Base-by-base conservation (phyloP, 2,113 vertebrate species). In the Cyanoliseus patagonus region DNA sequence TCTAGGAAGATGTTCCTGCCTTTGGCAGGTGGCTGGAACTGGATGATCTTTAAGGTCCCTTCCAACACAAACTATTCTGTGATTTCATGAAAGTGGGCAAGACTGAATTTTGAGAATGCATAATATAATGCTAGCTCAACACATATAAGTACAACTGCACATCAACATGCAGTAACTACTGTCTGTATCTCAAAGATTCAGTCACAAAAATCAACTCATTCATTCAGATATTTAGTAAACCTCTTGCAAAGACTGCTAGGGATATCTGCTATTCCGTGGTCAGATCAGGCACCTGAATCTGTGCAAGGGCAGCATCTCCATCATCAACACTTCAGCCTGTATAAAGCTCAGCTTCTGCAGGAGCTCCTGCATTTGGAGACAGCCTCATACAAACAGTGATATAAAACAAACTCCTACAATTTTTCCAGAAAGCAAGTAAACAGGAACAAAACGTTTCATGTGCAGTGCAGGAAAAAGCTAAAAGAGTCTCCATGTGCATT, bases 71-170 rank as follows among this genome's bases (percentile, higher is more conserved):
- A 59, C 22, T 14, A 35, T 59, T 59, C 14, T 35, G 33, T 10
- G 33, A 59, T 59, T 24, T 23, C n/a, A 35, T 24, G 20, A 8
- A 25, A 46, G 9, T 0, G 11, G 20, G 35, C 3, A 4, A 39
- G 27, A 17, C 11, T 17, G 37, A 35, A 6, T 14, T 41, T 37
- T 35, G 23, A 4, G 18, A 39, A 27, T 0, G 5, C 11, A 0
- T 3, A 5, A 19, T 3, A 4, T 17, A 10, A 33, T 3, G 16
- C n/a, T 7, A 24, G 72, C 44, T 39, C 78, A 6, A 9, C 0
- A 6, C 27, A 6, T 1, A 8, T 3, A 1, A 2, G 61, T 10
- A 17, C 23, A 2, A 14, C 13, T 0, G 3, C 46, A 19, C 6
- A 4, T 17, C 11, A 5, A 39, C 17, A 9, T 3, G 7, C 19